Percentiles rank a stretch among this genome's conserved stretches.
These are phyloP conservation scores for Periophthalmus modestus DNA, from an alignment of 2,113 vertebrate species.

Conservation along the genomic window DNA sequence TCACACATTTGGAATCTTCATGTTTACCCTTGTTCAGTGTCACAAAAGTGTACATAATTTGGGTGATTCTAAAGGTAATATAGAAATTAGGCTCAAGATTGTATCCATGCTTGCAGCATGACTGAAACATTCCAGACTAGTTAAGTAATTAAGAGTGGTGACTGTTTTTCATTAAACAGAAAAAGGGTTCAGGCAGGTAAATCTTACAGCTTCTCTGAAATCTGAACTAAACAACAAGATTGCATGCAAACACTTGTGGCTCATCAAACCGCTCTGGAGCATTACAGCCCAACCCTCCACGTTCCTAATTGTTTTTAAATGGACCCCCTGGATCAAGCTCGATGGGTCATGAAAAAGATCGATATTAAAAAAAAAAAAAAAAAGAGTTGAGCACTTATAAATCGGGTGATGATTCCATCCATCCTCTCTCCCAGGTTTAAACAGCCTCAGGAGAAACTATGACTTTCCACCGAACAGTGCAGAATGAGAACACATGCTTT, in stretches of 20 bases:
- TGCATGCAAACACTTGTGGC: slow-evolving; percentile 18
- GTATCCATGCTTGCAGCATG: slow-evolving; percentile 38
- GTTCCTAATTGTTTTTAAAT: slow-evolving; percentile 13
- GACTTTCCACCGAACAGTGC: slow-evolving; percentile 21
- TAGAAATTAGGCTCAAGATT: slow-evolving; percentile 23
- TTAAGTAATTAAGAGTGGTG: slow-evolving; percentile 22
- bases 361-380: slow-evolving; percentile 15
- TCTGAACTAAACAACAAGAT: slow-evolving; percentile 7
- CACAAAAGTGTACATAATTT: slow-evolving; percentile 2
- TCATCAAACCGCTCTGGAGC: slow-evolving; percentile 16
- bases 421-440: slow-evolving; percentile 18
- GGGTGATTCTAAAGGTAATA: slow-evolving; percentile 14
- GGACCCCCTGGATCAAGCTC: slow-evolving; percentile 22
- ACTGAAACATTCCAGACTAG: slow-evolving; percentile 55
- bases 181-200: slow-evolving; percentile 14
- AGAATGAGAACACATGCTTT: slow-evolving; percentile 53
- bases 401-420: slow-evolving; percentile 6
- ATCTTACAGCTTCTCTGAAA: slow-evolving; percentile 10
- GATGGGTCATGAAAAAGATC: background rate
- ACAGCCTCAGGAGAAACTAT: slow-evolving; percentile 9
- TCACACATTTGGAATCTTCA: too few relatives aligned
- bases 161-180: slow-evolving; percentile 45
- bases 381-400: background rate
- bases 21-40: background rate
- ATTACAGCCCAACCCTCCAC: background rate